Conservation (phyloP, 2,888 invertebrate species). For the Trichopoda pennipes region DNA sequence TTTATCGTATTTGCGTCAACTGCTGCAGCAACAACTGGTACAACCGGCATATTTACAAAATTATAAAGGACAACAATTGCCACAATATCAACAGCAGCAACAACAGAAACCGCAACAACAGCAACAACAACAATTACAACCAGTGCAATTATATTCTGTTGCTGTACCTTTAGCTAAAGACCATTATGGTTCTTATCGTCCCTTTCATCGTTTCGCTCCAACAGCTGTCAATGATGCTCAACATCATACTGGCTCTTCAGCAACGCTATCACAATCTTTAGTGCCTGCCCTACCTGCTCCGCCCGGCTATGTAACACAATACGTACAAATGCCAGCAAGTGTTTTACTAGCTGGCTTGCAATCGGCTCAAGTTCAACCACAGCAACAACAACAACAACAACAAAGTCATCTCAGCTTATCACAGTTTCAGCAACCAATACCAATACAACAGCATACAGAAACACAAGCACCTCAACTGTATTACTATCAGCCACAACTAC, state of each 20-base stretch:
- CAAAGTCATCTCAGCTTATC: slow-evolving; percentile 18
- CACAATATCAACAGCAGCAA: slow-evolving; percentile 46
- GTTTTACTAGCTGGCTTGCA: slow-evolving; percentile 72
- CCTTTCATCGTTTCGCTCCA: slow-evolving; percentile 67
- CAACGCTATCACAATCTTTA: slow-evolving; percentile 12
- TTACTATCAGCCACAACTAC: slow-evolving; percentile 53
- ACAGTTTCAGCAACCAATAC: slow-evolving; percentile 26
- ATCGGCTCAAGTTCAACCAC: slow-evolving; percentile 65
- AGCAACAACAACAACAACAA: slow-evolving; percentile 21
- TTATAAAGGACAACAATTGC: slow-evolving; percentile 45
- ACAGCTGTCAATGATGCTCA: slow-evolving; percentile 50
- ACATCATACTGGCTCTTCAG: slow-evolving; percentile 24
- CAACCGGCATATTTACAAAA: slow-evolving; percentile 47
- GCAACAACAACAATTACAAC: slow-evolving; percentile 44
- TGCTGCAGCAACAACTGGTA: slow-evolving; percentile 73
- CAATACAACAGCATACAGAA: slow-evolving; percentile 50
- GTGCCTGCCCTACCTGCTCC: slow-evolving; percentile 43
- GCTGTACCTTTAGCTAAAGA: slow-evolving; percentile 75
- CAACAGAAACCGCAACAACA: slow-evolving; percentile 46
- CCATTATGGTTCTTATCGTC: slow-evolving; percentile 74
- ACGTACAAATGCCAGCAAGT: slow-evolving; percentile 74
- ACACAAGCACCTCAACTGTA: slow-evolving; percentile 42
- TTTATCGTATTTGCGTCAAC: slow-evolving; percentile 75
- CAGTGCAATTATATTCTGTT: slow-evolving; percentile 49
- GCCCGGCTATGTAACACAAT: slow-evolving; percentile 69